A percentile compares a stretch with the other conserved stretches of the same genome.
Evolutionary conservation across 2,797 vertebrate genomes (phyloP).

Genomic region (Sylvia borin): DNA sequence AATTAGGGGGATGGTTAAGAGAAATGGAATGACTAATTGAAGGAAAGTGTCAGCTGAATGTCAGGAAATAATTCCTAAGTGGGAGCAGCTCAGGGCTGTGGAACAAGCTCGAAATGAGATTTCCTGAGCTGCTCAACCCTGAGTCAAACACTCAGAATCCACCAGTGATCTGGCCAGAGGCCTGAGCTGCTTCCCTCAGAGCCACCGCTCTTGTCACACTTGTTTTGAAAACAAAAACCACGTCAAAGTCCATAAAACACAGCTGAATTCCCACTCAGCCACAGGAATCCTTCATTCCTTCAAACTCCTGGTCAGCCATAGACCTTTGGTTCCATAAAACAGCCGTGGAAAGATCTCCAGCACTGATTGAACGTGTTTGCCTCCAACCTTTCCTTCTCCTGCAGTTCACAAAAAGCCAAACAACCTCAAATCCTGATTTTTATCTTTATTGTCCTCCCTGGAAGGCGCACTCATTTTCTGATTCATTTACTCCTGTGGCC

Average conservation of each 20-base stretch:
- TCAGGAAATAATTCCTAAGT: conserved; percentile 41
- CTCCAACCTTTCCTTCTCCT: neutral
- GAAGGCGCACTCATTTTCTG: neutral
- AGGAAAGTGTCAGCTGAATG: conserved; percentile 39
- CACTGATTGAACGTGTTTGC: neutral
- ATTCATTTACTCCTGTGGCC: neutral
- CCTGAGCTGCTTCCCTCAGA: neutral
- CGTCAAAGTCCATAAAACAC: neutral
- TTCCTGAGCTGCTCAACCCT: conserved; percentile 20
- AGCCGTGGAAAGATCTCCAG: neutral
- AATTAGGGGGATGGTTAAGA: conserved; percentile 16
- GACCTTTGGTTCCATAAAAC: neutral
- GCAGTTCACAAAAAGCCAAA: neutral
- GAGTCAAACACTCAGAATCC: neutral
- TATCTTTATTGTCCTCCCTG: neutral
- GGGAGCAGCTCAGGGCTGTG: neutral
- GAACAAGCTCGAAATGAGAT: neutral
- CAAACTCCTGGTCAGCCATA: neutral
- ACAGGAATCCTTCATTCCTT: neutral
- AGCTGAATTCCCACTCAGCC: neutral
- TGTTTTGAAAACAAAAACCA: neutral
- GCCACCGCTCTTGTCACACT: neutral
- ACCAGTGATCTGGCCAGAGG: neutral
- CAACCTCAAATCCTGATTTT: neutral
- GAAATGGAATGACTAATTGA: conserved; percentile 36